A percentile compares a stretch with the other conserved stretches of the same genome.
phyloP scores from a whole-genome alignment of 35 echinoderm and acorn worm species.

The Lytechinus pictus region DNA sequence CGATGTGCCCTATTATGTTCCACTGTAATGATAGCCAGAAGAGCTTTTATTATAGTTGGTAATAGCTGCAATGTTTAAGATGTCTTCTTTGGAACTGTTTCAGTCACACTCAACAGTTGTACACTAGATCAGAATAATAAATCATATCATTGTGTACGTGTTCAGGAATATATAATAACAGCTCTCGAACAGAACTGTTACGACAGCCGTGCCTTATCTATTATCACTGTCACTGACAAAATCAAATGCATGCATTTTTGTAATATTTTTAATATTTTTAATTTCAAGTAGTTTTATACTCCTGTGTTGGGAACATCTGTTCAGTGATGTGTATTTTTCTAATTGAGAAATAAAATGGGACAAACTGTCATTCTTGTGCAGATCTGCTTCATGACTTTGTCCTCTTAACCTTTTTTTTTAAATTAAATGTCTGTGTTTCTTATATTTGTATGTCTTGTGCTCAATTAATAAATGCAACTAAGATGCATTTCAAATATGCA shows the following conservation, averaged over 20 bases:
- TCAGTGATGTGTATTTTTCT: not conserved
- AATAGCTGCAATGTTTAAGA: no score
- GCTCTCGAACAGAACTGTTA: not conserved
- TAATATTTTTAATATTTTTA: not conserved
- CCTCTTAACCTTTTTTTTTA: no score
- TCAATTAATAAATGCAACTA: no score
- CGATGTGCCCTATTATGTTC: no score
- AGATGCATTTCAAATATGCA: no score
- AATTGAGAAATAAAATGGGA: not conserved
- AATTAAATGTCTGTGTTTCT: no score
- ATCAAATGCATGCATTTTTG: not conserved
- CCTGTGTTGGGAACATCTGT: not conserved
- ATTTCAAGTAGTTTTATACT: not conserved
- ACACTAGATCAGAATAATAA: not conserved
- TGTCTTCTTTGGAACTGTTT: not conserved
- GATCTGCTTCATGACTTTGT: not conserved
- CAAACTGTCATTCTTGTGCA: not conserved
- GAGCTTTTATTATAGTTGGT: no score
- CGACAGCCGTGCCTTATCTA: not conserved
- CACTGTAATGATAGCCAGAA: no score
- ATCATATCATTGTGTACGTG: not conserved
- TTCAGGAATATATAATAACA: not conserved
- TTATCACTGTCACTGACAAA: not conserved
- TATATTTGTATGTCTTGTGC: no score
- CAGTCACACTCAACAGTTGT: not conserved